Evolutionary conservation across 2,797 vertebrate genomes (phyloP), one percentile per base, ranked within the genome.

Genomic region (Parauchenoglanis ngamensis): DNA sequence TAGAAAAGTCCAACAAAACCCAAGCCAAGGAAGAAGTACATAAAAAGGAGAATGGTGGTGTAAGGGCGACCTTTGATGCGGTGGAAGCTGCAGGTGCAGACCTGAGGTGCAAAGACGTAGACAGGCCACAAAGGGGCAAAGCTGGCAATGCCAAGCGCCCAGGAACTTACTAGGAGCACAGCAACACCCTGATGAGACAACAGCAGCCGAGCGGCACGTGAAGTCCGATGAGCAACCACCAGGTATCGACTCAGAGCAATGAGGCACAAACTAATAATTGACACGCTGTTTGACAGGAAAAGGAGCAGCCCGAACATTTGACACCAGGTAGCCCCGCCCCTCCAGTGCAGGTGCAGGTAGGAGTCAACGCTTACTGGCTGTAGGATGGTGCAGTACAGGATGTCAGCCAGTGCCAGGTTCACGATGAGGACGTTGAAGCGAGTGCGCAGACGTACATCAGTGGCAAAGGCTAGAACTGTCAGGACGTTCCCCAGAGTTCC

Each of bases 51-150:
- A 87, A 98, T 93, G 54, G 97, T 98, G 92, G 93, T 94, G 90
- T 97, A 98, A 7, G 97, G 97, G 2, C 95, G 95, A 6, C 97
- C 96, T 61, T 44, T 86, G 19, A 94, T 93, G 2, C 97, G 96
- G 88, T 98, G 94, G 91, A 98, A 98, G 91, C 97, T 98, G 92
- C 97, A 98, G 8, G 97, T 97, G 91, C 97, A 98, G 63, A 98
- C 97, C 52, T 97, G 92, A 0, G 96, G 96, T 52, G 96, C 96
- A 19, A 98, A 95, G 31, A 95, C 92, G 0, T 94, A 98, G 40
- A 96, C 92, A 0, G 89, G 12, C 97, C 97, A 98, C 21, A 98
- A 94, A 0, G 97, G 97, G 35, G 86, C 93, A 12, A 97, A 97
- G 92, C 97, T 97, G 86, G 87, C 94, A 68, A 96, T 67, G 0